A percentile compares a stretch with the other conserved stretches of the same genome.
phyloP scores from a whole-genome alignment of 2,113 vertebrate genomes.

The Pteronura brasiliensis region DNA sequence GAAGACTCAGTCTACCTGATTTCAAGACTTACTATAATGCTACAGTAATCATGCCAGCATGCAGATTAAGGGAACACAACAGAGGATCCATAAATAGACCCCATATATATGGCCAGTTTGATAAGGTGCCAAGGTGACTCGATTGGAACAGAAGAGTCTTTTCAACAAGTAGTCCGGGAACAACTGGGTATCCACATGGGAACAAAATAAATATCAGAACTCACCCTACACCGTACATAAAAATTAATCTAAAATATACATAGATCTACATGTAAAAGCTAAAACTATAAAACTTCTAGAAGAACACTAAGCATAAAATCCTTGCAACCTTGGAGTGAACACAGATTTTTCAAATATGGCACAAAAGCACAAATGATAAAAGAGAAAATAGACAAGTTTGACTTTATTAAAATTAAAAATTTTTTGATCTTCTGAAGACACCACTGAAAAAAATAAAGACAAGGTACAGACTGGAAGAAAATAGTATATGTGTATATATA shows the following conservation, averaged over 20 bases:
- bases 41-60: neutral
- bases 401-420: neutral
- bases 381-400: neutral
- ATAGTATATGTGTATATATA: neutral
- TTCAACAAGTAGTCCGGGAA: neutral
- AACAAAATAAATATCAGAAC: neutral
- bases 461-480: neutral
- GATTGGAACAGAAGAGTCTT: neutral
- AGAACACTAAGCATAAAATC: neutral
- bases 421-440: neutral
- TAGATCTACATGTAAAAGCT: neutral
- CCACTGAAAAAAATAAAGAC: neutral
- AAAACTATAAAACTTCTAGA: neutral
- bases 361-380: neutral
- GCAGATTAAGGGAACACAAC: neutral
- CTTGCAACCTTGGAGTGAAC: neutral
- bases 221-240: neutral
- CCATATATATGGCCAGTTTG: neutral
- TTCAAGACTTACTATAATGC: neutral
- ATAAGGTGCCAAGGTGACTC: neutral
- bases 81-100: neutral
- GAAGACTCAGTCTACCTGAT: neutral
- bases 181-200: neutral
- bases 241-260: neutral
- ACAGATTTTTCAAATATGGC: neutral